Base-by-base conservation (phyloP, 2,113 vertebrate species). In the Marcusenius ussheri region DNA sequence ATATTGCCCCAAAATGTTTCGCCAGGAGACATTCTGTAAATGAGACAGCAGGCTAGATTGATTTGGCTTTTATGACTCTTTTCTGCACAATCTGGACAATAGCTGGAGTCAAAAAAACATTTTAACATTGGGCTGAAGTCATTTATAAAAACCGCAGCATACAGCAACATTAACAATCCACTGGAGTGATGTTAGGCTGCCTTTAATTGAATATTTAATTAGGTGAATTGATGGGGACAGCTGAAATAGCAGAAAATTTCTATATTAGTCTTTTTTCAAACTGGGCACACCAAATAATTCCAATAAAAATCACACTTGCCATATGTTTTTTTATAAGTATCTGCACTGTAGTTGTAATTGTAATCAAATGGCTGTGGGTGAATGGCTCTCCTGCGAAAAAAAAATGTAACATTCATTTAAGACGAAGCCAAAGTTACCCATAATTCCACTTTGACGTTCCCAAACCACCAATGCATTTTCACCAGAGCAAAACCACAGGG, bases 81-180 rank as follows among this genome's bases (percentile, higher is more conserved):
- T 89, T 92, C 90, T 90, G 90, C 84, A 88, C 86, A 92, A 90
- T 92, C 89, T 83, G 56, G 92, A 92, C 50, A 91, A 83, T 39
- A 70, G 70, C 62, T 13, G 11, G 13, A 87, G 87, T 88, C 89
- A 88, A 87, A 39, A n/a, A 74, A 35, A 87, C 42, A 74, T 87
- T 74, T 90, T 35, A 49, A 53, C 10, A 31, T 35, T 46, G 9
- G 27, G 27, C 27, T 51, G 45, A 83, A 80, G 77, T 70, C 1
- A 50, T 74, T 87, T 87, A 49, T 87, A 9, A 87, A 70, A 27
- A 58, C 89, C 51, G 3, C 89, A 90, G 83, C 58, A 42, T 27
- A n/a, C 19, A 70, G 27, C 35, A 80, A 74, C 39, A 58, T 85
- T 85, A 66, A 87, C 70, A 90, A 50, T 58, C 7, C 31, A 58